Evolutionary conservation across 2,113 vertebrate genomes (phyloP).

Genomic region (Jacana jacana): DNA sequence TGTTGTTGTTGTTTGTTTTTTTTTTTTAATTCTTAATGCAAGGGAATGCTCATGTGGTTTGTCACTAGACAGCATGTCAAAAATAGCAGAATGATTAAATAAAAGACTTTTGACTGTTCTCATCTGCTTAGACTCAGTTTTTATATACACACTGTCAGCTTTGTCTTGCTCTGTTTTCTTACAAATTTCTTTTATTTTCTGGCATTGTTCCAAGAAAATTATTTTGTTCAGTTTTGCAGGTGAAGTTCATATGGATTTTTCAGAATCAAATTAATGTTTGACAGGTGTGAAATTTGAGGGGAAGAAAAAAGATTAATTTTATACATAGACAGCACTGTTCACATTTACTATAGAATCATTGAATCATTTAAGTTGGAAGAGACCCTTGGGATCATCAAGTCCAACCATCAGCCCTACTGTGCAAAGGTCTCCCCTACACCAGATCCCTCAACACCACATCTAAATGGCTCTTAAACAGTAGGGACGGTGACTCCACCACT

Average conservation of each 20-base stretch:
- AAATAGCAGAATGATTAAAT: conserved; percentile 42
- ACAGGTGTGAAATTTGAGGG: not conserved
- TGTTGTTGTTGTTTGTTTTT: not conserved
- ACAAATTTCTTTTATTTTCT: not conserved
- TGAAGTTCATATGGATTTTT: not conserved
- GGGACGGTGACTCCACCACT: too few relatives aligned
- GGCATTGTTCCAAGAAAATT: not conserved
- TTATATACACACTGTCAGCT: conserved; percentile 5
- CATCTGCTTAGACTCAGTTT: conserved; percentile 50
- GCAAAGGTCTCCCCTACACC: too few relatives aligned
- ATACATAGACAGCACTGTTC: not conserved
- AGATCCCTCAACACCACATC: too few relatives aligned
- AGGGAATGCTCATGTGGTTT: conserved; percentile 7
- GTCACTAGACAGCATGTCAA: conserved; percentile 22
- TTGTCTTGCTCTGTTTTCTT: not conserved
- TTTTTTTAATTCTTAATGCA: not conserved
- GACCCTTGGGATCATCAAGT: too few relatives aligned
- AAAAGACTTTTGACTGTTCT: conserved; percentile 36
- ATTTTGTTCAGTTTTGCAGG: conserved; percentile 24
- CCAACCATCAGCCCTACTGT: too few relatives aligned
- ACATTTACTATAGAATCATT: too few relatives aligned
- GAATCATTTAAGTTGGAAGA: too few relatives aligned
- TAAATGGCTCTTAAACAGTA: too few relatives aligned
- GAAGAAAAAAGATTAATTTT: not conserved
- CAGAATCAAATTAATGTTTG: not conserved